Evolutionary conservation across 2,888 invertebrate species (phyloP).

Genomic region (Apocheima hispidaria): DNA sequence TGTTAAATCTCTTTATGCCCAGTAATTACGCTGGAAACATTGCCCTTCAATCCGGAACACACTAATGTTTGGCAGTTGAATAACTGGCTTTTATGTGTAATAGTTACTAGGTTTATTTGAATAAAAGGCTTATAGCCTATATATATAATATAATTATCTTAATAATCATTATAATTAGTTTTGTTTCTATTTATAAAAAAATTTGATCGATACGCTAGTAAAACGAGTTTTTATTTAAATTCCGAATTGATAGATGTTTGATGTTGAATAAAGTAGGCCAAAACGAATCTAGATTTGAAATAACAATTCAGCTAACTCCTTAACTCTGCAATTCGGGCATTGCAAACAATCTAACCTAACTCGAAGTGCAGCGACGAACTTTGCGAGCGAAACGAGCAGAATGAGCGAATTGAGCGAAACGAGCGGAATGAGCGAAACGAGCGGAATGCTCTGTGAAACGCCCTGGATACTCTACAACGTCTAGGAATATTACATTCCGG

Average conservation of each 20-base stretch:
- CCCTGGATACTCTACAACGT: constrained; percentile 30
- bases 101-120: too few relatives aligned
- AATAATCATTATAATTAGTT: too few relatives aligned
- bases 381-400: constrained; percentile 24
- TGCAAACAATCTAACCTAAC: constrained; percentile 28
- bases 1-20: too few relatives aligned
- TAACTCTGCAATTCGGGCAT: constrained; percentile 19
- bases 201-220: too few relatives aligned
- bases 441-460: constrained; percentile 24
- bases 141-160: too few relatives aligned
- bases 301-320: constrained; percentile 4
- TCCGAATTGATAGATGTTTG: background rate
- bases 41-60: too few relatives aligned
- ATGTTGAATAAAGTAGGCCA: background rate
- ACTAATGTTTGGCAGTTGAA: too few relatives aligned
- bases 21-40: too few relatives aligned
- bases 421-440: constrained; percentile 21
- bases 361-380: constrained; percentile 25
- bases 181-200: too few relatives aligned
- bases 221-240: too few relatives aligned
- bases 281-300: background rate
- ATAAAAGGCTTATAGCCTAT: too few relatives aligned
- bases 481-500: constrained; percentile 36
- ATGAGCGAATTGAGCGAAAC: constrained; percentile 23
- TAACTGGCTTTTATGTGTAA: too few relatives aligned